Evolutionary conservation across 2,113 vertebrate genomes (phyloP), one percentile per base, ranked within the genome.

Genomic region (Axis porcinus): DNA sequence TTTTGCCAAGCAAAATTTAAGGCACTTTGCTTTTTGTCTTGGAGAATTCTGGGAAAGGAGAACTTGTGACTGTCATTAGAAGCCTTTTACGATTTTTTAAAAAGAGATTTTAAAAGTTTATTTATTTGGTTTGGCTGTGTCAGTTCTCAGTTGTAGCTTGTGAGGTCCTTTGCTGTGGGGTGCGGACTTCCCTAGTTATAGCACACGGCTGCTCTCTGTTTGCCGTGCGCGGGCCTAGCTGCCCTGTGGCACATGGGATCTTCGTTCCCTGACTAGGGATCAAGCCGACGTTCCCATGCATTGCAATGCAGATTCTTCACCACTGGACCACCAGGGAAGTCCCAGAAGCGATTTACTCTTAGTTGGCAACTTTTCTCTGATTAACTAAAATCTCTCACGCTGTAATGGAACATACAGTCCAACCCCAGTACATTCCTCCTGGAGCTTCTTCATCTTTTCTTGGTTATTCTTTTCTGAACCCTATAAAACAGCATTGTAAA

Each of bases 141-240:
- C 43, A 3, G 36, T 25, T 76, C 70, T 43, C 7, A 43, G 70
- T 14, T 76, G 23, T 7, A 76, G 40, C 70, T 27, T 27, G 40
- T 43, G 40, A 43, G 70, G 27, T 14, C 70, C 40, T 43, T 25
- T 76, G 23, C 43, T 43, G 40, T 76, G 70, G 21, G 1, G 3
- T 76, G 40, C 4, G 12, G 70, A 43, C 40, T 43, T 43, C 23
- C 43, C 23, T 15, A 43, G 40, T 7, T 27, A 14, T 13, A 27
- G 23, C 40, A 43, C 23, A 15, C 1, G 70, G 23, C 70, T 25
- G n/a, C 23, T 76, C 40, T 43, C 40, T 14, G 19, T 36, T 23
- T 70, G 70, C 23, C 7, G 36, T 76, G 70, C 0, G 0, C 0
- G 0, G 70, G 40, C 70, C 40, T 43, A 6, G 23, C 7, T 27